Conservation (phyloP, 2,113 vertebrate species). For the Perca fluviatilis region DNA sequence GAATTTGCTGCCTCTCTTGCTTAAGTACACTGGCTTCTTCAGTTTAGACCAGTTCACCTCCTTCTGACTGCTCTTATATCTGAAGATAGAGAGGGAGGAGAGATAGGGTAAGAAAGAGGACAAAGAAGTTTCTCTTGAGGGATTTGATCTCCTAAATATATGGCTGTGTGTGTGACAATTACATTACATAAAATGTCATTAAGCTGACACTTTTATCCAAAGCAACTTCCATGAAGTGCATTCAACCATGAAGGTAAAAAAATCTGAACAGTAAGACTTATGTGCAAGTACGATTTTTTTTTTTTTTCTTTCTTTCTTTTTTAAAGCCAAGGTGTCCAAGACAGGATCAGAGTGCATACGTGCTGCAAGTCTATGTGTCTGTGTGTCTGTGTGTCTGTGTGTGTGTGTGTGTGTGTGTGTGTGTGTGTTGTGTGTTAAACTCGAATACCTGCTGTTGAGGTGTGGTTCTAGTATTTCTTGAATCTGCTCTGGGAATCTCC, state of each 20-base stretch:
- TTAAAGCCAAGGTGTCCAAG: no score
- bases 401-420: not conserved
- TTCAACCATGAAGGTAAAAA: no score
- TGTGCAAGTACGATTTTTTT: no score
- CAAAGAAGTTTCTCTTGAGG: not conserved
- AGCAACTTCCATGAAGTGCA: no score
- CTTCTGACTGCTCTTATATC: slow-evolving; percentile 98
- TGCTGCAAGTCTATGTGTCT: not conserved
- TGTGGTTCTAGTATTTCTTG: slow-evolving; percentile 98
- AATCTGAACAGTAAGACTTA: no score
- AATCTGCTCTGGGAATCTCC: slow-evolving; percentile 95
- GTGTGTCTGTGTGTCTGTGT: not conserved
- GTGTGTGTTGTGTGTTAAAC: not conserved
- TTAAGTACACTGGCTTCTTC: slow-evolving; percentile 97
- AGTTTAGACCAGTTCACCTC: slow-evolving; percentile 94
- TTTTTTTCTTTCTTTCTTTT: no score
- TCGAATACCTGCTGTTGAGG: slow-evolving; percentile 93
- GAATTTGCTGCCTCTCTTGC: slow-evolving; percentile 93
- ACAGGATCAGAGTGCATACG: no score
- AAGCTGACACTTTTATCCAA: no score
- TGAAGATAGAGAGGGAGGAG: slow-evolving; percentile 58
- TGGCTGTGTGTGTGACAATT: not conserved
- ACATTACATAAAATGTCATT: no score
- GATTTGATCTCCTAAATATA: not conserved
- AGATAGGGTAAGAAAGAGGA: not conserved